Conservation (phyloP, 2,113 vertebrate species). For the Chlorodrepanis virens region DNA sequence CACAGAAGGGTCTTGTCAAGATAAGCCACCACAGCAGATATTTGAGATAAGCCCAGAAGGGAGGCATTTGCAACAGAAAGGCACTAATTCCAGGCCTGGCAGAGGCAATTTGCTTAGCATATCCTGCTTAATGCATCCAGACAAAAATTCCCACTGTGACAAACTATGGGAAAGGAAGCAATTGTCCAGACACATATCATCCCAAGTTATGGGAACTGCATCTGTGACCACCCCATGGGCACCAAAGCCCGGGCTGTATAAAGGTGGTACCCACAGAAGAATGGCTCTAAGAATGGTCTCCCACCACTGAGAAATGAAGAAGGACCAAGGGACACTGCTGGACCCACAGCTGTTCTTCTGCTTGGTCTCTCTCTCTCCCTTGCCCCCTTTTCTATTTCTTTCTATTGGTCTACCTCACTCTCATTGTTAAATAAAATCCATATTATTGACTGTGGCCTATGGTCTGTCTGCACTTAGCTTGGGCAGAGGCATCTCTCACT, state of each 20-base stretch:
- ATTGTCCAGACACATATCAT: too few species aligned
- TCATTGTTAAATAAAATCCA: neutral
- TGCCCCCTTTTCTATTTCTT: neutral
- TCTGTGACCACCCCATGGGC: neutral
- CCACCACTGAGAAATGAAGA: neutral
- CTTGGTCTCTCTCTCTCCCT: neutral
- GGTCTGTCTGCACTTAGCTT: neutral
- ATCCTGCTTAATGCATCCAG: neutral
- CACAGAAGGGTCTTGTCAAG: neutral
- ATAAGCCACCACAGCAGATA: neutral
- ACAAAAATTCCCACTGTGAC: neutral
- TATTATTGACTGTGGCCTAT: neutral
- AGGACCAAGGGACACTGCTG: neutral
- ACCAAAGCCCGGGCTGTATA: neutral
- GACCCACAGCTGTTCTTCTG: neutral
- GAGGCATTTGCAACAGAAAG: neutral
- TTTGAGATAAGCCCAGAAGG: neutral
- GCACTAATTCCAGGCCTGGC: neutral
- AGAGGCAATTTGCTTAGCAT: neutral
- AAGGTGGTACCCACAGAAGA: neutral
- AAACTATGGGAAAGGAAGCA: neutral
- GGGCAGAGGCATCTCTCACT: neutral
- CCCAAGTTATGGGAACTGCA: neutral
- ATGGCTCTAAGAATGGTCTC: neutral
- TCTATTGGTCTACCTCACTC: neutral